Percentiles rank a stretch among this genome's conserved stretches.
These are phyloP conservation scores for Cyphomyrus discorhynchus DNA, from an alignment of 2,113 vertebrate species.

Conservation along the genomic window DNA sequence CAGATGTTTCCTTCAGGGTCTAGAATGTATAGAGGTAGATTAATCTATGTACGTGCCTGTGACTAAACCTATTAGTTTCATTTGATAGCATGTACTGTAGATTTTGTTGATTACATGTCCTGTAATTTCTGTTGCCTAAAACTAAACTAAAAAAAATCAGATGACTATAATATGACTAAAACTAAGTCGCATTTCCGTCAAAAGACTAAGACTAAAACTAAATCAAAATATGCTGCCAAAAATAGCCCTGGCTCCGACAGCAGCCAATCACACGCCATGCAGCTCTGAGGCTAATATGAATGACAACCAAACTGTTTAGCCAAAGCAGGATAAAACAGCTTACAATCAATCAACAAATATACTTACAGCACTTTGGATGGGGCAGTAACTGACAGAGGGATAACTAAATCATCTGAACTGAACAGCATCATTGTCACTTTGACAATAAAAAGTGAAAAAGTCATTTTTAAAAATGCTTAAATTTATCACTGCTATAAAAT, in stretches of 20 bases:
- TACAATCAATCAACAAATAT: not conserved
- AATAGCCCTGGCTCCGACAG: not conserved
- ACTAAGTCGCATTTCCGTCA: too few species aligned
- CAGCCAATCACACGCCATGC: not conserved
- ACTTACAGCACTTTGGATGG: not conserved
- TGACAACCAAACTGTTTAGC: not conserved
- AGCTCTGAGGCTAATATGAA: not conserved
- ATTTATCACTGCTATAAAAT: constrained; percentile 4
- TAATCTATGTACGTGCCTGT: too few species aligned
- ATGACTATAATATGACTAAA: too few species aligned
- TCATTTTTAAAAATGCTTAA: not conserved
- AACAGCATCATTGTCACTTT: not conserved
- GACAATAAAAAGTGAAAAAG: not conserved
- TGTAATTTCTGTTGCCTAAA: too few species aligned
- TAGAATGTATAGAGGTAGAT: too few species aligned
- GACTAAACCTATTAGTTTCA: too few species aligned
- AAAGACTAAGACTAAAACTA: too few species aligned
- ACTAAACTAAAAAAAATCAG: too few species aligned
- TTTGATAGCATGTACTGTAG: too few species aligned
- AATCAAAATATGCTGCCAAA: too few species aligned
- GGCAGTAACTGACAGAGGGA: not conserved
- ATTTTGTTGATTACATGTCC: too few species aligned
- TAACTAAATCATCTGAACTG: not conserved
- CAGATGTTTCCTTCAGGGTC: too few species aligned
- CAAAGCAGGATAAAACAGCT: not conserved